Evolutionary conservation across 2,113 vertebrate genomes (phyloP).

Genomic region (Salvelinus namaycush): DNA sequence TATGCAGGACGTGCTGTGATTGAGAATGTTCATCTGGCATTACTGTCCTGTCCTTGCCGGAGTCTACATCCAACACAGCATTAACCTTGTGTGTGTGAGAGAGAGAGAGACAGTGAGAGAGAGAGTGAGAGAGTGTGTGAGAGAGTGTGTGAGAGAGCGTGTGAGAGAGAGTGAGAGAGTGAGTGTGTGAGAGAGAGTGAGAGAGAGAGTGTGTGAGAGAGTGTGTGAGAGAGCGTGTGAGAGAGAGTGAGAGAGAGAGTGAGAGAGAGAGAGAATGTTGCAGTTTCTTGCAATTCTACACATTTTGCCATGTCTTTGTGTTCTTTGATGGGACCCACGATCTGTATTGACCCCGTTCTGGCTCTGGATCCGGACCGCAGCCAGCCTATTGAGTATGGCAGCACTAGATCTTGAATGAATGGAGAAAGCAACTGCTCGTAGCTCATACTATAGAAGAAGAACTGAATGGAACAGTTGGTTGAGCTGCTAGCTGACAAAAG

Average conservation of each 20-base stretch:
- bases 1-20: constrained; percentile 15
- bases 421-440: not conserved
- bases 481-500: not conserved
- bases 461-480: not conserved
- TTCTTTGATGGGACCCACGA: no score
- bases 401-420: not conserved
- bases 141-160: constrained; percentile 21
- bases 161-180: not conserved
- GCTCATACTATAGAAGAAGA: not conserved
- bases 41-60: constrained; percentile 10
- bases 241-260: not conserved
- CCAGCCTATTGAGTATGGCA: not conserved
- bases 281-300: no score
- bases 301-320: no score
- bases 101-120: constrained; percentile 18
- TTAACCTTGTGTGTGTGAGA: constrained; percentile 42
- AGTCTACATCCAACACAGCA: constrained; percentile 32
- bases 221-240: not conserved
- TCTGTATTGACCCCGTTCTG: no score
- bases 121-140: not conserved
- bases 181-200: no score
- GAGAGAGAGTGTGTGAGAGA: not conserved
- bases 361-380: no score
- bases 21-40: constrained; percentile 34
- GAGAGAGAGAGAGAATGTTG: not conserved